phyloP scores from a whole-genome alignment of 2,888 invertebrate species.

The Alloplasta piceator region DNA sequence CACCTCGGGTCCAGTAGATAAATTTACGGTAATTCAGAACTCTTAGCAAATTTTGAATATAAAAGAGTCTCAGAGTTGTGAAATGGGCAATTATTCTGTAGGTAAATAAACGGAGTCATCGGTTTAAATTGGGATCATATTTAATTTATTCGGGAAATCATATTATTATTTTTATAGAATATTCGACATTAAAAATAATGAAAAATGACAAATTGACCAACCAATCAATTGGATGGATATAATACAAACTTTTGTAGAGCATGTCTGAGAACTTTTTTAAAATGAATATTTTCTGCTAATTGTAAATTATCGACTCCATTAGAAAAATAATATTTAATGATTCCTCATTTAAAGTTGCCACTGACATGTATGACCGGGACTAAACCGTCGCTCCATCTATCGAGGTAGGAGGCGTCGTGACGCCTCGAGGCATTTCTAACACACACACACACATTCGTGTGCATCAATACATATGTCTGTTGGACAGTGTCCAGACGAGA shows the following conservation, averaged over 20 bases:
- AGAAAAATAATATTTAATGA: slow-evolving; percentile 12
- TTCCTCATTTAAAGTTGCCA: slow-evolving; percentile 15
- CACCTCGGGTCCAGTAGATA: too few relatives aligned
- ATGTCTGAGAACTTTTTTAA: not conserved
- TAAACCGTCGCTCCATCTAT: slow-evolving; percentile 43
- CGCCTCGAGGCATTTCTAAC: slow-evolving; percentile 35
- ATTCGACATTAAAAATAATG: too few relatives aligned
- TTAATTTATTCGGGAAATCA: too few relatives aligned
- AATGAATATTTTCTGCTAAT: not conserved
- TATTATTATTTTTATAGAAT: too few relatives aligned
- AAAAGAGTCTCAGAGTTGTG: too few relatives aligned
- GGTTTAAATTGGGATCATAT: too few relatives aligned
- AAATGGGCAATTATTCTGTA: too few relatives aligned
- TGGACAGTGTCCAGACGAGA: slow-evolving; percentile 49
- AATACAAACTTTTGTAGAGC: not conserved
- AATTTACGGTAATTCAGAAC: too few relatives aligned
- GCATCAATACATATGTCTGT: slow-evolving; percentile 11
- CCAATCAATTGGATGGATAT: too few relatives aligned
- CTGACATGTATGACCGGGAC: slow-evolving; percentile 9
- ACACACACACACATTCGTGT: slow-evolving; percentile 18
- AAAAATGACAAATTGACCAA: too few relatives aligned
- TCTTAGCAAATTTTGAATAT: too few relatives aligned
- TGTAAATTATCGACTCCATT: not conserved
- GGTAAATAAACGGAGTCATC: too few relatives aligned
- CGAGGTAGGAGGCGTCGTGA: slow-evolving; percentile 44